A percentile compares a stretch with the other conserved stretches of the same genome.
phyloP scores from a whole-genome alignment of 2,113 vertebrate species.

The Limanda limanda region DNA sequence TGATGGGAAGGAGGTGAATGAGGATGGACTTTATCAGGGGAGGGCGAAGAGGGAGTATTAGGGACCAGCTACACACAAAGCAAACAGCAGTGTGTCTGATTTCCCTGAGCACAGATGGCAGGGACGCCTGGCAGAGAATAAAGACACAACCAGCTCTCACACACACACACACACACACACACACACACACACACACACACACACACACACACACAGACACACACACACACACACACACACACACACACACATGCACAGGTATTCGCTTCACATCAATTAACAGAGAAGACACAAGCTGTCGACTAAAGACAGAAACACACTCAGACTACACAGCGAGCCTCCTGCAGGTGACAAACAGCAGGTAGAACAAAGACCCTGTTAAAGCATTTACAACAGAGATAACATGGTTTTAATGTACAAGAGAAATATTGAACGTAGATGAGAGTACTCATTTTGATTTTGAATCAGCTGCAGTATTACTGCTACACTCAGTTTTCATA shows the following conservation, averaged over 20 bases:
- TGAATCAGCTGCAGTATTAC: too few relatives aligned
- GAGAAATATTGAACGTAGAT: neutral
- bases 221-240: neutral
- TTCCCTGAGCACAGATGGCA: conserved; percentile 24
- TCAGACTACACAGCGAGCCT: neutral
- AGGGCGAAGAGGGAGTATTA: neutral
- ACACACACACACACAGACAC: too few relatives aligned
- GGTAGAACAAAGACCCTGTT: neutral
- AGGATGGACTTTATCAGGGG: conserved; percentile 2
- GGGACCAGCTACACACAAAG: conserved; percentile 11
- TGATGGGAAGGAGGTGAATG: conserved; percentile 1
- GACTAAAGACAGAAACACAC: neutral
- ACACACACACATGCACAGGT: neutral
- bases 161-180: too few relatives aligned
- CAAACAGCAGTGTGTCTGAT: conserved; percentile 41
- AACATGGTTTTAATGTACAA: neutral
- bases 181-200: too few relatives aligned
- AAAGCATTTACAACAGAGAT: neutral
- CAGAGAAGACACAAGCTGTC: neutral
- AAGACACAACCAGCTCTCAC: conserved; percentile 1
- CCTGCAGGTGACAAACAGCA: neutral
- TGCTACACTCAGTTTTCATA: neutral
- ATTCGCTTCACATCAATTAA: neutral
- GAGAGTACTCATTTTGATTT: neutral
- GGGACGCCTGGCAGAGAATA: conserved; percentile 15